A percentile compares a stretch with the other conserved stretches of the same genome.
phyloP scores from a whole-genome alignment of 2,113 vertebrate genomes.

The Apus apus region DNA sequence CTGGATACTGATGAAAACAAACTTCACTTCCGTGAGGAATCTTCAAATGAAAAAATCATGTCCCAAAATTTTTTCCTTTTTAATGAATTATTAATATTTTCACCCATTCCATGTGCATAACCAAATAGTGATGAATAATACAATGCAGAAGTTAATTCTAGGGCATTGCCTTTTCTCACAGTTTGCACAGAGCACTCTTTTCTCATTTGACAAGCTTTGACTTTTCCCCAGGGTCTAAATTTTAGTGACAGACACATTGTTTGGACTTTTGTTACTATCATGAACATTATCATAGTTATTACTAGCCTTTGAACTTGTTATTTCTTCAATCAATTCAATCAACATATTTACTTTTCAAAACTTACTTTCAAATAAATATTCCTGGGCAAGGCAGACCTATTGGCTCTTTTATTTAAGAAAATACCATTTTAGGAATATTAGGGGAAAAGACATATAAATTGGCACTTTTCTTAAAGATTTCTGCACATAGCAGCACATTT shows the following conservation, averaged over 20 bases:
- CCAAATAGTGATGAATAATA: not conserved
- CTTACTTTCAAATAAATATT: slow-evolving; percentile 41
- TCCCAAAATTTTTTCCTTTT: not conserved
- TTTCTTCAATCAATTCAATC: slow-evolving; percentile 48
- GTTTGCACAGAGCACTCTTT: not conserved
- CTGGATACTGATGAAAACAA: slow-evolving; percentile 26
- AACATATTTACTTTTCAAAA: slow-evolving; percentile 49
- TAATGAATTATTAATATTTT: not conserved
- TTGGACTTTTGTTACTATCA: not conserved
- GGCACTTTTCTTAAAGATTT: slow-evolving; percentile 60
- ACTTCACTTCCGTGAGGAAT: not conserved
- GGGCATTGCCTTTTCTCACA: not conserved
- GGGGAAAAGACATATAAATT: slow-evolving; percentile 56
- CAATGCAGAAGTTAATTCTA: not conserved
- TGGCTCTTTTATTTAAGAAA: slow-evolving; percentile 61
- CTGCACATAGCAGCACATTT: slow-evolving; percentile 71
- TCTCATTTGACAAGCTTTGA: not conserved
- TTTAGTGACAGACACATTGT: not conserved
- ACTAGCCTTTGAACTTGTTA: slow-evolving; percentile 9
- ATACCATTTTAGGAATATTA: slow-evolving; percentile 66
- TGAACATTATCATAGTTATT: not conserved
- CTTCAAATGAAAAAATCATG: slow-evolving; percentile 9
- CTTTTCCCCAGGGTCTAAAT: not conserved
- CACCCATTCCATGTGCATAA: not conserved
- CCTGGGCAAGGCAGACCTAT: slow-evolving; percentile 35